Base-by-base conservation (phyloP, 2,797 vertebrate species). In the Lateolabrax maculatus region DNA sequence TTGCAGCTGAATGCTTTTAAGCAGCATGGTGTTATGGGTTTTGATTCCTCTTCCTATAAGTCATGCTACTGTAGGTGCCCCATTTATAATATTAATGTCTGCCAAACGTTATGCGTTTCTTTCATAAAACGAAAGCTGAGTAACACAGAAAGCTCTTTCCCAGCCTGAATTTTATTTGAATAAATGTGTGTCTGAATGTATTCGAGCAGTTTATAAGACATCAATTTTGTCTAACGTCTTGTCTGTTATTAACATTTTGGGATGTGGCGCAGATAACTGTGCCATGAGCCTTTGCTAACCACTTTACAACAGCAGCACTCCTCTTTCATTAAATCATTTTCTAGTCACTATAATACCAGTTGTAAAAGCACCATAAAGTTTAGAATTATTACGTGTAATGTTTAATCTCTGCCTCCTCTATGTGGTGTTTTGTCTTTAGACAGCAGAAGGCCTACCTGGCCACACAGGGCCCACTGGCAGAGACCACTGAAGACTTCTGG, bases 401-500 rank as follows among this genome's bases (percentile, higher is more conserved):
- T 79, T 71, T 67, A 77, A 75, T 55, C 29, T 64, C 16, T 37
- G 21, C 31, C 46, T 51, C 41, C 23, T 68, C 46, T 75, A 0
- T 78, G 43, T 81, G 57, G 13, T 51, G 66, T 73, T 84, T 2
- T 18, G n/a, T 81, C 87, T 77, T 0, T 89, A 98, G 97, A 94
- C 97, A 97, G 86, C 97, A 98, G 91, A 98, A 97, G 92, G 97
- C 97, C 73, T 98, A 98, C 95, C 95, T 98, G 64, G 97, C 97
- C 84, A 98, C 97, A 0, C 97, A 98, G 93, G 97, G 97, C 64
- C 97, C 97, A 0, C 93, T 98, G 93, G 96, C 97, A 0, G 97
- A 98, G 95, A 98, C 97, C 94, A 98, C 97, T 0, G 97, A 98
- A 91, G 97, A 98, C 92, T 98, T 98, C 96, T 98, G 97, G 97